Evolutionary conservation across 2,797 vertebrate species (phyloP).

Genomic region (Muscicapa comitata): DNA sequence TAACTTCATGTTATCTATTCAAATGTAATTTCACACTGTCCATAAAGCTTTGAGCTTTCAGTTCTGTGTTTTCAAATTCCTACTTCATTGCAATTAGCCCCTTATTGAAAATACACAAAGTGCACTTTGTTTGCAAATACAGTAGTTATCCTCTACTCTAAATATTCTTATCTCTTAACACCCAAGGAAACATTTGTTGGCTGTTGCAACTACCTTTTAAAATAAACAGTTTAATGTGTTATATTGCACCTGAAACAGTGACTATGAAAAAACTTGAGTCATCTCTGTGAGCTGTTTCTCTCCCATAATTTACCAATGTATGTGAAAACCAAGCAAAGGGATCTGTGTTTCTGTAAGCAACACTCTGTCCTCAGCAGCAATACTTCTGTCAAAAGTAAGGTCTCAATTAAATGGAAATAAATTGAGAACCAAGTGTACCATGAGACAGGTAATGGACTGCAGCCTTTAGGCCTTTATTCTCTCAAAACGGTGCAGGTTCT

Average conservation of each 20-base stretch:
- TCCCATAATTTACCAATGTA: background rate
- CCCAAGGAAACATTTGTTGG: background rate
- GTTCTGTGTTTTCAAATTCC: constrained; percentile 14
- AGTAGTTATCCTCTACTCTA: background rate
- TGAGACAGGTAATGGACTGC: background rate
- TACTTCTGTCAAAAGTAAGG: background rate
- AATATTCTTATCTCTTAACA: background rate
- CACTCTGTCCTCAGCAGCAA: background rate
- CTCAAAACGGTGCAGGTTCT: background rate
- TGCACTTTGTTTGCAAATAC: background rate
- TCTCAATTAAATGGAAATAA: background rate
- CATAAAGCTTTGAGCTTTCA: background rate
- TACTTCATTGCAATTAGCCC: background rate
- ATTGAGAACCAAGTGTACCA: background rate
- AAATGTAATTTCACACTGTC: background rate
- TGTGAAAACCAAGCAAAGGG: background rate
- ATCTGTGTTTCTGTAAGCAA: background rate
- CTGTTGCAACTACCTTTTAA: background rate
- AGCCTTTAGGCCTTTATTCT: background rate
- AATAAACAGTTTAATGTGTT: background rate
- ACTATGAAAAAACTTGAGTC: background rate
- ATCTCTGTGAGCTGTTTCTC: background rate
- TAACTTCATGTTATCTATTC: background rate
- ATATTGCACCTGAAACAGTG: background rate
- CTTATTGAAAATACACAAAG: background rate